Evolutionary conservation across 2,797 vertebrate genomes (phyloP).

Genomic region (Zenarchopterus dispar): DNA sequence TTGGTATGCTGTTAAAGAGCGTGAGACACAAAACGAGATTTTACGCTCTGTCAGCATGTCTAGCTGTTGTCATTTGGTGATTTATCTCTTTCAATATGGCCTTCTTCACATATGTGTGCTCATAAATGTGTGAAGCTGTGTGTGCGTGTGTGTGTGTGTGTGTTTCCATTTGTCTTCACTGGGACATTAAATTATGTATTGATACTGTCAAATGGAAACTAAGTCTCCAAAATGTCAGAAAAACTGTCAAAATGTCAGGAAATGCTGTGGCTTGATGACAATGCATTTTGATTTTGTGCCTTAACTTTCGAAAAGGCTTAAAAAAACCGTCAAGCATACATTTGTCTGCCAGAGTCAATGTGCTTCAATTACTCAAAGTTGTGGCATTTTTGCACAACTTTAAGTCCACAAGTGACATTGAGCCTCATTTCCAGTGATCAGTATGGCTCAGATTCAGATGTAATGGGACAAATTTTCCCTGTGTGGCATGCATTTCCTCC

Average conservation of each 20-base stretch:
- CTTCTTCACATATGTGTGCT: conserved; percentile 33
- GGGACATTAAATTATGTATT: conserved; percentile 54
- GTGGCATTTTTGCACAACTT: not conserved
- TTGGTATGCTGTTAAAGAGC: conserved; percentile 40
- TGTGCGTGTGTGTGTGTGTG: conserved; percentile 6
- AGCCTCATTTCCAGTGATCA: too few species aligned
- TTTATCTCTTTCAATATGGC: conserved; percentile 51
- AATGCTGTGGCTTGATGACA: conserved; percentile 23
- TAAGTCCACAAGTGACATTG: too few species aligned
- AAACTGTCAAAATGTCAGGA: conserved; percentile 49
- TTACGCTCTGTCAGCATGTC: conserved; percentile 60
- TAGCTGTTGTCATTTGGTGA: conserved; percentile 28
- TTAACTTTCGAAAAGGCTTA: conserved; percentile 31
- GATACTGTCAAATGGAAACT: conserved; percentile 53
- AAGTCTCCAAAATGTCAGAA: conserved; percentile 50
- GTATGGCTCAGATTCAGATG: too few species aligned
- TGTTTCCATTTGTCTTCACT: conserved; percentile 27
- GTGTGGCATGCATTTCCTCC: too few species aligned
- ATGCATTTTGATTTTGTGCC: conserved; percentile 28
- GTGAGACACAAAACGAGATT: conserved; percentile 49
- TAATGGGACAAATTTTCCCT: too few species aligned
- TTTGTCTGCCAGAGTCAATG: conserved; percentile 25
- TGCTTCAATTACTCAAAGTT: conserved; percentile 17
- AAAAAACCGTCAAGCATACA: conserved; percentile 19
- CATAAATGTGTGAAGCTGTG: not conserved